Base-by-base conservation (phyloP, 2,113 vertebrate species). In the Nanorana parkeri region DNA sequence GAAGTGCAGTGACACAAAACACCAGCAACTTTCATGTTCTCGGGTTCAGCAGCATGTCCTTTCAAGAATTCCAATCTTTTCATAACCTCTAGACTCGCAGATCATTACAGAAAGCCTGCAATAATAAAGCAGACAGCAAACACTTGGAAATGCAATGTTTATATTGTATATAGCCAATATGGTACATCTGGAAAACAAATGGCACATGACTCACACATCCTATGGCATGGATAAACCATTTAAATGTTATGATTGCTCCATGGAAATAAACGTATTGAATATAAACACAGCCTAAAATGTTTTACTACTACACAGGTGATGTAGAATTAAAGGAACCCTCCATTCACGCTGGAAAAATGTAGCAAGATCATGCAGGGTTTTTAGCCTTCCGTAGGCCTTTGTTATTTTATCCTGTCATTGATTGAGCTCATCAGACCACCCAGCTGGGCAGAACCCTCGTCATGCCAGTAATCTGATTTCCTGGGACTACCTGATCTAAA, bases 181-280 rank as follows among this genome's bases (percentile, higher is more conserved):
- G 20, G 36, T 21, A 68, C 67, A 68, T 68, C 67, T 68, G 67
- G 6, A 26, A 10, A 68, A 32, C 20, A 68, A 68, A 63, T 63
- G 60, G 60, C 24, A 24, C 60, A 24, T 24, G 60, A 13, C 5
- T 15, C 21, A 24, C 60, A 5, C 3, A 4, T 13, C 60, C 21
- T 15, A 63, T 24, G 21, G 26, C 1, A 23, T 24, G 60, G 13
- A 24, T 63, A 21, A 15, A 8, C 23, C 20, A 24, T 26, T 63
- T 15, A 63, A 23, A 63, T 63, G 60, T 60, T 63, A 26, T 21
- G 21, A 26, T 21, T 63, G 15, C 24, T 15, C 21, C 23, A 63
- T 63, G 60, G 23, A 63, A 63, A 23, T 26, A 63, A 26, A 63
- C 24, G 13, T 8, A 21, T 21, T 21, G 20, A 60, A 21, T n/a